Conservation (phyloP, 2,888 invertebrate species). For the Xestia xanthographa region DNA sequence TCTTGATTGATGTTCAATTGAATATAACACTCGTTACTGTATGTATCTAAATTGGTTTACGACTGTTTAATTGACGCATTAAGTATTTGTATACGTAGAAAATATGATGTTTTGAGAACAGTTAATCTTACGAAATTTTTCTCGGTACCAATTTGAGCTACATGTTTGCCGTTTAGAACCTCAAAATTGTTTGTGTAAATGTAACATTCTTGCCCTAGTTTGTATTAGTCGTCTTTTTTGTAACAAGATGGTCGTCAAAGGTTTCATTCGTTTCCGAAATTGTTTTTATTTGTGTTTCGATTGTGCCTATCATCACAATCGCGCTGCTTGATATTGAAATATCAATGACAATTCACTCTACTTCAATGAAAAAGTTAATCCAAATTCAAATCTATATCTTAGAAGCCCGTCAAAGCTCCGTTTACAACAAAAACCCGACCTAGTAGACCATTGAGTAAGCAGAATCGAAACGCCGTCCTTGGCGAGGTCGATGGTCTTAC, state of each 20-base stretch:
- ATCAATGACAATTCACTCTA: constrained; percentile 5
- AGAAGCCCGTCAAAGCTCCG: constrained; percentile 74
- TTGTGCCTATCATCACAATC: not conserved
- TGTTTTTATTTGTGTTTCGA: constrained; percentile 14
- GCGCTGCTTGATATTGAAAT: not conserved
- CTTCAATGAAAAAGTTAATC: constrained; percentile 45
- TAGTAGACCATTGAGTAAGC: constrained; percentile 83
- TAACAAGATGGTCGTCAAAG: not conserved
- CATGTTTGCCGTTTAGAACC: constrained; percentile 39
- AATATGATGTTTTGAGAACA: constrained; percentile 36
- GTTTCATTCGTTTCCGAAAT: not conserved
- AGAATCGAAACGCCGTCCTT: constrained; percentile 88
- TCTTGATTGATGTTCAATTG: constrained; percentile 53
- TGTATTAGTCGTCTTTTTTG: constrained; percentile 12
- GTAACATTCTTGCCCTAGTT: constrained; percentile 43
- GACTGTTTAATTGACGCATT: constrained; percentile 49
- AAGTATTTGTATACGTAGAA: constrained; percentile 34
- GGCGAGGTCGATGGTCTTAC: constrained; percentile 83
- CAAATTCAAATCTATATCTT: constrained; percentile 55
- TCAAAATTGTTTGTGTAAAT: constrained; percentile 45
- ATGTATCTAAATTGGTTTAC: constrained; percentile 50
- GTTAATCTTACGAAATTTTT: constrained; percentile 39
- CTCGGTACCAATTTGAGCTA: constrained; percentile 35
- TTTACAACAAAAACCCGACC: constrained; percentile 83
- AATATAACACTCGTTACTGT: constrained; percentile 46